phyloP scores from a whole-genome alignment of 2,113 vertebrate species.

The Ammodytes dubius region DNA sequence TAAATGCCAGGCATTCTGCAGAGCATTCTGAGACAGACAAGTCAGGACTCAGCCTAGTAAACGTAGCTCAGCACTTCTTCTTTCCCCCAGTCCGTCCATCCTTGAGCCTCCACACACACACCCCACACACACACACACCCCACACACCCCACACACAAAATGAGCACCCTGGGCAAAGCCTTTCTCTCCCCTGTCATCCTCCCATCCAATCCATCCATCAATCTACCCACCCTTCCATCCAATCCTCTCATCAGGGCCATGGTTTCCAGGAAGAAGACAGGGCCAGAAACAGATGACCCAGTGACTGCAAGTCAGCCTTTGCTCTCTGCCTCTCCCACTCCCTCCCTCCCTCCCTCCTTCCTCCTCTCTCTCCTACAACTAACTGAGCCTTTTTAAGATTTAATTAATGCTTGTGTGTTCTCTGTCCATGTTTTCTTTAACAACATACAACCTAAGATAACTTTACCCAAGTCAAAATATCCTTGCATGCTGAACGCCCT shows the following conservation, averaged over 20 bases:
- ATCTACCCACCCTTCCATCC: constrained; percentile 40
- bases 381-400: not conserved
- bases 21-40: constrained; percentile 61
- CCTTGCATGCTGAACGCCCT: not conserved
- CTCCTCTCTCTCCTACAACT: not conserved
- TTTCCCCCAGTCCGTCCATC: not conserved
- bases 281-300: constrained; percentile 59
- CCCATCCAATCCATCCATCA: constrained; percentile 54
- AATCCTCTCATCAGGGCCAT: constrained; percentile 56
- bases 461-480: constrained; percentile 2
- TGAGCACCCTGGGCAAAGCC: constrained; percentile 61
- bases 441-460: not conserved
- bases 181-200: constrained; percentile 73
- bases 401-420: not conserved
- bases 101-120: constrained; percentile 2
- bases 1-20: constrained; percentile 74
- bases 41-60: constrained; percentile 70
- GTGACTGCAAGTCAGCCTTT: constrained; percentile 31
- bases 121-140: constrained; percentile 36
- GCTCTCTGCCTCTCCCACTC: not conserved
- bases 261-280: constrained; percentile 58
- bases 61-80: constrained; percentile 61
- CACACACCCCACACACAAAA: constrained; percentile 42
- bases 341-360: not conserved
- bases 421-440: not conserved